These are phyloP conservation scores for Dendrolimus pini DNA, from an alignment of 2,888 invertebrate genomes.

Conservation along the genomic window DNA sequence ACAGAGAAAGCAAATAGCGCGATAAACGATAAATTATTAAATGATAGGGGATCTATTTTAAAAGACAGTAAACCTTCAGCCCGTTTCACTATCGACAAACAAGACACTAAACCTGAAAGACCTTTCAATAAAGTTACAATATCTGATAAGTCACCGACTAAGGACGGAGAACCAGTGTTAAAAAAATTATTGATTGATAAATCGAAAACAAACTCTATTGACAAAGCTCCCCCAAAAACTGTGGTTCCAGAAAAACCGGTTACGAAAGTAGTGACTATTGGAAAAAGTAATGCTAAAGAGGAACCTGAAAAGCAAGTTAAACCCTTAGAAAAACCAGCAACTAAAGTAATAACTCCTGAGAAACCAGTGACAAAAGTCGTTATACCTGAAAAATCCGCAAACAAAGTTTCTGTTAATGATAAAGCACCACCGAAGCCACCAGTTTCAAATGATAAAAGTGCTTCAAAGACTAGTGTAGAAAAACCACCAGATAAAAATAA, in stretches of 20 bases:
- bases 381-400: constrained; percentile 9
- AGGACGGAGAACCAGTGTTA: constrained; percentile 8
- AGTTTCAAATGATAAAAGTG: constrained; percentile 30
- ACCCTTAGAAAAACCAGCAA: constrained; percentile 22
- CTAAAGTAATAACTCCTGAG: constrained; percentile 12
- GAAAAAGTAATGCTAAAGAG: neutral
- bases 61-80: constrained; percentile 26
- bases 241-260: constrained; percentile 9
- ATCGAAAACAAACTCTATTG: constrained; percentile 4
- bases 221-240: constrained; percentile 16
- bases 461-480: constrained; percentile 1
- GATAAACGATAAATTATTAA: constrained; percentile 27
- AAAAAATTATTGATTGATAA: constrained; percentile 6
- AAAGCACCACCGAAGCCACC: constrained; percentile 25
- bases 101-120: constrained; percentile 25
- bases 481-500: constrained; percentile 17
- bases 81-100: constrained; percentile 4
- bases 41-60: constrained; percentile 20
- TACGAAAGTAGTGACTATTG: neutral
- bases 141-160: constrained; percentile 20
- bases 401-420: constrained; percentile 11
- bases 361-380: constrained; percentile 16
- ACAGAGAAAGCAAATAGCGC: constrained; percentile 31
- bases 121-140: constrained; percentile 12
- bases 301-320: constrained; percentile 22